These are phyloP conservation scores for Plusia festucae DNA, from an alignment of 2,888 invertebrate genomes.

Conservation along the genomic window DNA sequence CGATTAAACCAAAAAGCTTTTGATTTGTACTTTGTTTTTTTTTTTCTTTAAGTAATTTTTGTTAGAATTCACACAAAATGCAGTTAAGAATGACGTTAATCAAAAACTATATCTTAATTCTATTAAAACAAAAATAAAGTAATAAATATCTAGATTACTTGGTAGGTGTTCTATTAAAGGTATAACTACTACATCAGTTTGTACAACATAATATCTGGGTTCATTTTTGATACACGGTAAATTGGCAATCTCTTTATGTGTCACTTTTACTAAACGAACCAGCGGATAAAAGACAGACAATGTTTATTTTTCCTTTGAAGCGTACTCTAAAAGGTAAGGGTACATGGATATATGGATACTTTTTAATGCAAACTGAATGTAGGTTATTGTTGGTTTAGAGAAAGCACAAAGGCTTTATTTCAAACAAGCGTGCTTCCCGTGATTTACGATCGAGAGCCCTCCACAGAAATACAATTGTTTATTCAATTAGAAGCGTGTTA, in stretches of 20 bases:
- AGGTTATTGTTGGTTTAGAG: slow-evolving; percentile 56
- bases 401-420: slow-evolving; percentile 56
- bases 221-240: not conserved
- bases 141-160: too few species aligned
- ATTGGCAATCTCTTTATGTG: not conserved
- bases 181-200: not conserved
- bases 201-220: not conserved
- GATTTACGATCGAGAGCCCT: slow-evolving; percentile 66
- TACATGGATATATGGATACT: slow-evolving; percentile 31
- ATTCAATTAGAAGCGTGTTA: slow-evolving; percentile 65
- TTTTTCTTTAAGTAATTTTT: too few species aligned
- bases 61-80: too few species aligned
- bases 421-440: slow-evolving; percentile 63
- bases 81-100: too few species aligned
- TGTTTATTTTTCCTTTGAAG: slow-evolving; percentile 4
- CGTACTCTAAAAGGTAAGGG: slow-evolving; percentile 34
- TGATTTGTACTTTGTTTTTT: too few species aligned
- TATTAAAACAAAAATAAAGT: too few species aligned
- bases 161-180: too few species aligned
- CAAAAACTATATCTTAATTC: too few species aligned
- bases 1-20: too few species aligned
- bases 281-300: slow-evolving; percentile 4
- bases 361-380: slow-evolving; percentile 43
- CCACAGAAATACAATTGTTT: slow-evolving; percentile 65
- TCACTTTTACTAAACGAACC: slow-evolving; percentile 3